Evolutionary conservation across 2,888 invertebrate species (phyloP), one percentile per base, ranked within the genome.

Genomic region (Acleris emargana): DNA sequence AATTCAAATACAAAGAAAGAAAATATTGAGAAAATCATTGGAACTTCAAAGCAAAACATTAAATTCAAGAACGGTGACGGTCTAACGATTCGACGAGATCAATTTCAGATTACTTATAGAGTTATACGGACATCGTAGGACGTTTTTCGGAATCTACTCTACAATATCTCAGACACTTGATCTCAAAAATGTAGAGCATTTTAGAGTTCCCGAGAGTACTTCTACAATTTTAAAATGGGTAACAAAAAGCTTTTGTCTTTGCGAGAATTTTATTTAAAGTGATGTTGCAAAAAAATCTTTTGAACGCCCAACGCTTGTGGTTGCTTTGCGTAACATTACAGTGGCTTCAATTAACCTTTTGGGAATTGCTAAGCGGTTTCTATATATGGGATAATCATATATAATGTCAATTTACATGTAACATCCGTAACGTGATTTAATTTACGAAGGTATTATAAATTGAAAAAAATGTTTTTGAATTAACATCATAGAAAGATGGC

Each of bases 71-170:
- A 67, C 64, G 70, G 64, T 67, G 60, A 66, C 63, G 60, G 67
- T 64, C 59, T 72, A 74, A 73, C 69, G 73, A 72, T 57, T 67
- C 68, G 69, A 64, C 64, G 64, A 76, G 74, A 75, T 76, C 73
- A 68, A 76, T 75, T 74, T 73, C 53, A 74, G 76, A 76, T 77
- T 72, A 25, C 25, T 25, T 25, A 62, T 67, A 67, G 50, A 68
- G 49, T 64, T 66, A 5, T n/a, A 51, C 55, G 60, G 66, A 66
- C 61, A 57, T 61, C 32, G 51, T 45, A 57, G 45, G 60, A 61
- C 66, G 57, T 52, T 66, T 64, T 61, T 57, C 25, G 51, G 57
- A 61, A 66, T 61, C 51, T 51, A 66, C 55, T 64, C 60, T 42
- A 55, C 59, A 57, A 45, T 64, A 64, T 64, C 60, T 55, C 25